phyloP scores from a whole-genome alignment of 2,113 vertebrate species.

The Caracal caracal region DNA sequence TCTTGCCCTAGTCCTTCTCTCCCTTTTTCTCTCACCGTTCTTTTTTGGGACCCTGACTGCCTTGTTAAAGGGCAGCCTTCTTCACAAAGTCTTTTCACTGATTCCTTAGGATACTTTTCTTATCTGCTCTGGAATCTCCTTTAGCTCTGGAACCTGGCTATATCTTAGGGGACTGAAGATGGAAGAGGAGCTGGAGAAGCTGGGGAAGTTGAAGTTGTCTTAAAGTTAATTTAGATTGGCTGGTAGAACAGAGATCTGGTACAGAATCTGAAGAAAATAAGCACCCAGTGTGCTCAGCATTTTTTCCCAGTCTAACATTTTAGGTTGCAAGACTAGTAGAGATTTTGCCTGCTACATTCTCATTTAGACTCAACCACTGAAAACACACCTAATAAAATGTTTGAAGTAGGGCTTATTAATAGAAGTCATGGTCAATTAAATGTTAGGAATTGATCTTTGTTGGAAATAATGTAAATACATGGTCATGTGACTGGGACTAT shows the following conservation, averaged over 20 bases:
- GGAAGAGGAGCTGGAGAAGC: background rate
- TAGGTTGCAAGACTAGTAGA: background rate
- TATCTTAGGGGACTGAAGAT: background rate
- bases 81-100: background rate
- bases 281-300: background rate
- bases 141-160: background rate
- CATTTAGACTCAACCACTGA: background rate
- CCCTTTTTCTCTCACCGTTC: background rate
- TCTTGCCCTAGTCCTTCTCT: background rate
- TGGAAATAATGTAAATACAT: background rate
- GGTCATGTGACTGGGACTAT: background rate
- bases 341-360: background rate
- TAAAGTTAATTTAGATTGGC: background rate
- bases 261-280: background rate
- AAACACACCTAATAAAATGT: background rate
- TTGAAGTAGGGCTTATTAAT: constrained; percentile 12
- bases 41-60: background rate
- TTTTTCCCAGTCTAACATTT: background rate
- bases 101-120: background rate
- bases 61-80: background rate
- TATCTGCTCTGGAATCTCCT: background rate
- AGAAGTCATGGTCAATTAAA: background rate
- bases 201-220: background rate
- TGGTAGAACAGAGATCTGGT: background rate
- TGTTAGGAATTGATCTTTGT: background rate